Evolutionary conservation across 2,888 invertebrate species (phyloP).

Genomic region (Ichneumon xanthorius): DNA sequence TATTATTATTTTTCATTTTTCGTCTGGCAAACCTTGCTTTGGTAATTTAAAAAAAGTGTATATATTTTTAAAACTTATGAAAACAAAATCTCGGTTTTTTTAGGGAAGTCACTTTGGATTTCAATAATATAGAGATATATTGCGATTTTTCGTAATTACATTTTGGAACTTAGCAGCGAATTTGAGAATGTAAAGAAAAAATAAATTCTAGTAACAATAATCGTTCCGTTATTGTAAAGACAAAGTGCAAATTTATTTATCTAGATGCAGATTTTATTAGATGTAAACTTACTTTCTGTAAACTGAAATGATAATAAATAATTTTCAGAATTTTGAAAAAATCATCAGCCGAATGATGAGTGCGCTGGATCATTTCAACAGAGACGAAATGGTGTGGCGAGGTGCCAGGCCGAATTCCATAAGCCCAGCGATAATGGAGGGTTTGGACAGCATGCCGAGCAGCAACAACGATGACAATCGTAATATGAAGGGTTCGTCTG

Average conservation of each 20-base stretch:
- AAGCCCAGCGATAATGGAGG: conserved; percentile 82
- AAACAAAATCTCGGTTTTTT: no score
- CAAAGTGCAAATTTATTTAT: no score
- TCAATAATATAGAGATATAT: no score
- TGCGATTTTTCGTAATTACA: no score
- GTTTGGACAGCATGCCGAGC: conserved; percentile 76
- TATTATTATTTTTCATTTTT: not conserved
- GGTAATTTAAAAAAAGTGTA: no score
- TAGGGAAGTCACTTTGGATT: no score
- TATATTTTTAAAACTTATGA: no score
- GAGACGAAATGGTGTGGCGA: conserved; percentile 51
- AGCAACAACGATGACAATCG: conserved; percentile 66
- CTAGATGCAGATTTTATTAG: no score
- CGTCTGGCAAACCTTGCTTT: not conserved
- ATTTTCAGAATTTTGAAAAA: not conserved
- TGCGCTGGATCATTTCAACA: conserved; percentile 56
- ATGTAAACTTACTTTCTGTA: no score
- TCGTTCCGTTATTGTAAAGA: not conserved
- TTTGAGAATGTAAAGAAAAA: not conserved
- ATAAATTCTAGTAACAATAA: not conserved
- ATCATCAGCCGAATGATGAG: conserved; percentile 55
- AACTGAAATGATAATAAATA: no score
- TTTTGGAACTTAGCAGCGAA: no score
- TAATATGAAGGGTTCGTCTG: conserved; percentile 41
- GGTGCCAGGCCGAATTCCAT: conserved; percentile 67